A percentile compares a stretch with the other conserved stretches of the same genome.
Conservation (phyloP, 2,113 vertebrate genomes). For the Seriola quinqueradiata region DNA sequence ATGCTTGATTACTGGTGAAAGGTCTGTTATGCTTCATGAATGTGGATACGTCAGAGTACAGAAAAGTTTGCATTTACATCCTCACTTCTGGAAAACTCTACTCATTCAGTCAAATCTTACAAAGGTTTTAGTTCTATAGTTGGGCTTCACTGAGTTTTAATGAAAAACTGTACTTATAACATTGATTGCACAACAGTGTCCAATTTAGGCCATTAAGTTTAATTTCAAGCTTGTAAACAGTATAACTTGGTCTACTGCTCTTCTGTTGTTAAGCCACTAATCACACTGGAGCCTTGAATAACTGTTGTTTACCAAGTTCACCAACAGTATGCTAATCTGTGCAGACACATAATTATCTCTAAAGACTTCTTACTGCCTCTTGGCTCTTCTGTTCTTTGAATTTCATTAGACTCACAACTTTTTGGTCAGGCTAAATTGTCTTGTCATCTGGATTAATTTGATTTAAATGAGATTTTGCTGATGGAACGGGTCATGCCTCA, state of each 20-base stretch:
- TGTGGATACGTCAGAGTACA: background rate
- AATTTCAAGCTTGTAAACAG: constrained; percentile 61
- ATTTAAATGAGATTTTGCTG: constrained; percentile 67
- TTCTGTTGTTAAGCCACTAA: constrained; percentile 61
- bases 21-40: constrained; percentile 22
- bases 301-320: constrained; percentile 71
- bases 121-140: constrained; percentile 29
- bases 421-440: constrained; percentile 53
- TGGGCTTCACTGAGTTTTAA: constrained; percentile 37
- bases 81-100: constrained; percentile 9
- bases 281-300: constrained; percentile 51
- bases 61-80: constrained; percentile 28
- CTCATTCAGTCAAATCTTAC: constrained; percentile 17
- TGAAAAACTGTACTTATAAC: constrained; percentile 35
- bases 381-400: constrained; percentile 32
- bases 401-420: constrained; percentile 40
- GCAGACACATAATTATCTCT: constrained; percentile 61
- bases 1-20: constrained; percentile 49
- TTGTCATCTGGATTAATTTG: constrained; percentile 63
- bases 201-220: constrained; percentile 58
- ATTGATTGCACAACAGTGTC: constrained; percentile 48
- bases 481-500: constrained; percentile 58
- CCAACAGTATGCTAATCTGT: constrained; percentile 63
- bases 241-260: constrained; percentile 52
- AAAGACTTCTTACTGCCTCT: constrained; percentile 37